Evolutionary conservation across 2,797 vertebrate species (phyloP).

Genomic region (Hypotaenidia philippensis): DNA sequence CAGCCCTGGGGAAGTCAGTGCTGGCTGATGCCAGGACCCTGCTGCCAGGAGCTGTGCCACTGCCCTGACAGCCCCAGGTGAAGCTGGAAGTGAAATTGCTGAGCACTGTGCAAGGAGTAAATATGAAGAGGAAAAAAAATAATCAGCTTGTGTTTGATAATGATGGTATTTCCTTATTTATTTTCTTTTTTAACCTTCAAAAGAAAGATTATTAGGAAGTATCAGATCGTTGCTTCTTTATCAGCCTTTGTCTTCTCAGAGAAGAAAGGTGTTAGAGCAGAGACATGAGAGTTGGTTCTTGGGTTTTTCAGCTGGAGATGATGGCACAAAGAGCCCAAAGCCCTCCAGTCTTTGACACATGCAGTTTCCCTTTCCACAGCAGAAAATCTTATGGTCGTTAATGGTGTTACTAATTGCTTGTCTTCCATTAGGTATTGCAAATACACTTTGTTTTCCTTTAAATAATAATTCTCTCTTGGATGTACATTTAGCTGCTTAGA

Average conservation of each 20-base stretch:
- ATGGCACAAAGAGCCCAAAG: not conserved
- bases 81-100: not conserved
- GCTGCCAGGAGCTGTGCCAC: accelerated
- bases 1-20: not conserved
- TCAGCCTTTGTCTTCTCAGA: not conserved
- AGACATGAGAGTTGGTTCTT: not conserved
- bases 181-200: not conserved
- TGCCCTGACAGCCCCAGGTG: accelerated
- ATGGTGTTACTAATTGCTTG: not conserved
- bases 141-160: not conserved
- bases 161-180: not conserved
- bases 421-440: not conserved
- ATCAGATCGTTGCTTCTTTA: not conserved
- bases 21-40: not conserved
- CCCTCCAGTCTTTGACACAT: not conserved
- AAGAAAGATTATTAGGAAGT: not conserved
- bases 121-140: not conserved
- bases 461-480: too few species aligned
- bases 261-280: not conserved
- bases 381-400: not conserved
- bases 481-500: too few species aligned
- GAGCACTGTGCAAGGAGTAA: not conserved
- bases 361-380: not conserved
- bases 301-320: not conserved
- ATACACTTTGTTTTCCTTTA: accelerated